Evolutionary conservation across 2,797 vertebrate genomes (phyloP).

Genomic region (Centropyge bicolor): DNA sequence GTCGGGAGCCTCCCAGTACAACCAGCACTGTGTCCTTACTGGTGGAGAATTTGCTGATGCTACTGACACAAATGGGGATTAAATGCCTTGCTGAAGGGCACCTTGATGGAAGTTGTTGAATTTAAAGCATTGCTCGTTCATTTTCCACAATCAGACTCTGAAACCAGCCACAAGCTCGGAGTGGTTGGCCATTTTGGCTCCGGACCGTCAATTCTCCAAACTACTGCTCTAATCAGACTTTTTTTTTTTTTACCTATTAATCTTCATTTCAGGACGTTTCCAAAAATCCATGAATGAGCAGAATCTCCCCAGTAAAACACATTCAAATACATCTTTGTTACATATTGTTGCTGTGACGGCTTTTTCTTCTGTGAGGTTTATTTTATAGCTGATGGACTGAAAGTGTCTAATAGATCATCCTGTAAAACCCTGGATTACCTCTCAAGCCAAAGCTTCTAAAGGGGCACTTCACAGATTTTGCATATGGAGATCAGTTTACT

Average conservation of each 20-base stretch:
- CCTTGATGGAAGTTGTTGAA: conserved; percentile 42
- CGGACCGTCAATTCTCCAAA: conserved; percentile 11
- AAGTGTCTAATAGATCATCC: not conserved
- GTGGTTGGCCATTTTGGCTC: not conserved
- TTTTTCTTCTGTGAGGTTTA: not conserved
- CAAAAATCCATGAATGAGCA: not conserved
- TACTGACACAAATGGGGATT: conserved; percentile 21
- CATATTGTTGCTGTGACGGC: not conserved
- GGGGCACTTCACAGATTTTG: not conserved
- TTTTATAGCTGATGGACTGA: not conserved
- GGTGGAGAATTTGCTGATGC: conserved; percentile 10
- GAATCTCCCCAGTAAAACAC: not conserved
- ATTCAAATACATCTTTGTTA: not conserved
- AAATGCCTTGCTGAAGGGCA: conserved; percentile 49
- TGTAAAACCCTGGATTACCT: not conserved
- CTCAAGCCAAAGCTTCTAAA: not conserved
- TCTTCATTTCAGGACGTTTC: conserved; percentile 14
- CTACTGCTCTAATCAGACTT: conserved; percentile 2
- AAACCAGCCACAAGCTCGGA: conserved; percentile 1
- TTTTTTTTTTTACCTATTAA: not conserved
- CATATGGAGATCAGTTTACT: not conserved
- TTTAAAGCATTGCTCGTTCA: conserved; percentile 27
- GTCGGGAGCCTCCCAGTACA: conserved; percentile 31
- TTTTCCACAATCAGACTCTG: conserved; percentile 28
- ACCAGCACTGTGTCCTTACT: conserved; percentile 19